Evolutionary conservation across 2,888 invertebrate genomes (phyloP), one percentile per base, ranked within the genome.

Genomic region (Leucophenga maculata): DNA sequence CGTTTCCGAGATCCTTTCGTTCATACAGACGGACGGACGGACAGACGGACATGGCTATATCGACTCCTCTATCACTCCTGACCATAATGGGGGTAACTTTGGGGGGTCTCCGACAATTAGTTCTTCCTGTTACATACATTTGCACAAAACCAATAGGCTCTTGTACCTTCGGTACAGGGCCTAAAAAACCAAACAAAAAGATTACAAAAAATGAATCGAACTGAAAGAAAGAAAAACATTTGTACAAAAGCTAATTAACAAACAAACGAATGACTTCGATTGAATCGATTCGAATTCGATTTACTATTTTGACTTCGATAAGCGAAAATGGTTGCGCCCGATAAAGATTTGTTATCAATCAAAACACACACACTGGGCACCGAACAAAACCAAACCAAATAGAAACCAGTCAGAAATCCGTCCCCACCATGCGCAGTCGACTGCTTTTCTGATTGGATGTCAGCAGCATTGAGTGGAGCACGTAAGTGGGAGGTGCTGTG

Each of bases 311-410:
- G 48, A 32, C 66, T 71, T 80, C 77, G 80, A 83, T 82, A 84
- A 79, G 81, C 77, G 73, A 78, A 79, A 81, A 55, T 66, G 59
- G 78, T 80, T 74, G 77, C 75, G 72, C 16, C 60, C 78, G 78
- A 81, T 84, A 84, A 84, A 85, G 87, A 82, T 85, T 87, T 86
- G 84, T 86, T 87, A 86, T 86, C 87, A 85, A 78, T 86, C 84
- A 86, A 87, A 85, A 85, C 80, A 85, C 76, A 83, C 80, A 75
- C 77, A 75, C 78, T 73, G 39, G 9, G 11, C 39, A 39, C 39
- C 11, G 1, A 39, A 39, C 39, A 3, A 26, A 26, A 13, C 14
- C 31, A 22, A 22, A 14, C 22, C 1, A 14, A 14, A 26, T 46
- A 6, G 48, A 64, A 80, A 79, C 39, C 9, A 39, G 11, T 39